Conservation (phyloP, 2,113 vertebrate species). For the Herpailurus yagouaroundi region DNA sequence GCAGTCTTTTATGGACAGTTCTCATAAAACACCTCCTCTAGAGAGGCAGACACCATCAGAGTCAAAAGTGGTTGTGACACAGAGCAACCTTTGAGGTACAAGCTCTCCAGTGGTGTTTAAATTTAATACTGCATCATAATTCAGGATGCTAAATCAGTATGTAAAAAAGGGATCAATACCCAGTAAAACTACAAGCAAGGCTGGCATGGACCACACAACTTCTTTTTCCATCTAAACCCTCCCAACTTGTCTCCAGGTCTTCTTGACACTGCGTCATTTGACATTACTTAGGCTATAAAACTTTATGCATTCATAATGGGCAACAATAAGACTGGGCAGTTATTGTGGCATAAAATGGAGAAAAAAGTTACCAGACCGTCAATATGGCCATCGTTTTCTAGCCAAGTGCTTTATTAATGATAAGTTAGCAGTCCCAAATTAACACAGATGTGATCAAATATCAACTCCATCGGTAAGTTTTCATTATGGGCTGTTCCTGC, state of each 20-base stretch:
- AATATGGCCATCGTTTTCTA: conserved; percentile 51
- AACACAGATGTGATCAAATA: conserved; percentile 61
- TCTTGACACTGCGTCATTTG: conserved; percentile 41
- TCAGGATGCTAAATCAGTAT: conserved; percentile 56
- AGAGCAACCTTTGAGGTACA: conserved; percentile 15
- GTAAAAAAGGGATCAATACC: conserved; percentile 58
- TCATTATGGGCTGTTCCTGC: conserved; percentile 24
- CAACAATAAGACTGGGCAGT: conserved; percentile 54
- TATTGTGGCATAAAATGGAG: conserved; percentile 60
- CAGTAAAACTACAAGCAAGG: conserved; percentile 44
- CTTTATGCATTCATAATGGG: conserved; percentile 61
- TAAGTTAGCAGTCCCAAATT: conserved; percentile 60
- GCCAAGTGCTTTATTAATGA: conserved; percentile 72
- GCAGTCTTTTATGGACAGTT: conserved; percentile 53
- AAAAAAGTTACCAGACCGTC: conserved; percentile 58
- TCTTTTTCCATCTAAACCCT: background rate
- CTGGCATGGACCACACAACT: background rate
- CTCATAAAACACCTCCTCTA: conserved; percentile 61
- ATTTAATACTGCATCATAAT: conserved; percentile 56
- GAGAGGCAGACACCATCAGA: conserved; percentile 1
- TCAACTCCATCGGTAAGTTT: conserved; percentile 37
- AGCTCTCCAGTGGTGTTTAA: conserved; percentile 56
- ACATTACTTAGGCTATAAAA: conserved; percentile 70
- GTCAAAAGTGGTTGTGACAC: conserved; percentile 48
- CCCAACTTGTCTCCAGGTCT: conserved; percentile 39